Evolutionary conservation across 2,888 invertebrate species (phyloP).

Genomic region (Ctenicera cuprea): DNA sequence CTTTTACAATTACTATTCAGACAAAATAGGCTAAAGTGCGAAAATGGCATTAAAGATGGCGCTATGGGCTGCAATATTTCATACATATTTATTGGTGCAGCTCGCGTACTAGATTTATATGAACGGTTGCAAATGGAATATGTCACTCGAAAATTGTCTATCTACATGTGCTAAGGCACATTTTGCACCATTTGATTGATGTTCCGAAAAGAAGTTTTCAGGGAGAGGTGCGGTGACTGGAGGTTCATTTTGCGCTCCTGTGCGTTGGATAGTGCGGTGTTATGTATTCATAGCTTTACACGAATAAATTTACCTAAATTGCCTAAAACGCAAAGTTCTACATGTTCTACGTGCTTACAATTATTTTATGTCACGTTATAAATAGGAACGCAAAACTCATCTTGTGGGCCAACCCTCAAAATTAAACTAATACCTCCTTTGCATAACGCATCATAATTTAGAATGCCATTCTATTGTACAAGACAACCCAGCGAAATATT

Average conservation of each 20-base stretch:
- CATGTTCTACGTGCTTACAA: constrained; percentile 47
- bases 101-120: constrained; percentile 63
- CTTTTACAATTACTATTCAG: constrained; percentile 14
- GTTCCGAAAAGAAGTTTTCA: constrained; percentile 37
- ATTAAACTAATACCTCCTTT: constrained; percentile 27
- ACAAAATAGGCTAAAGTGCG: constrained; percentile 13
- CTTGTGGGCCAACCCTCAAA: constrained; percentile 23
- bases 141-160: constrained; percentile 67
- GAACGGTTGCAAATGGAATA: constrained; percentile 66
- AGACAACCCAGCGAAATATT: constrained; percentile 2
- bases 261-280: constrained; percentile 35
- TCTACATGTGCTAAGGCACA: constrained; percentile 58
- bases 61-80: constrained; percentile 60
- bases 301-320: constrained; percentile 47
- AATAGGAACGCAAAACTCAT: constrained; percentile 32
- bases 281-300: constrained; percentile 43
- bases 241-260: constrained; percentile 38
- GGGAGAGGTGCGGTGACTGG: not conserved
- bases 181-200: constrained; percentile 62
- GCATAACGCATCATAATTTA: constrained; percentile 24
- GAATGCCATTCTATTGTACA: constrained; percentile 17
- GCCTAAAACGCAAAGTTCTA: constrained; percentile 43
- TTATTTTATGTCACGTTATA: constrained; percentile 44
- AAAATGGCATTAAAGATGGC: constrained; percentile 36
- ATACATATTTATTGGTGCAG: constrained; percentile 68